These are phyloP conservation scores for Tinea semifulvella DNA, from an alignment of 2,888 invertebrate species.

Conservation along the genomic window DNA sequence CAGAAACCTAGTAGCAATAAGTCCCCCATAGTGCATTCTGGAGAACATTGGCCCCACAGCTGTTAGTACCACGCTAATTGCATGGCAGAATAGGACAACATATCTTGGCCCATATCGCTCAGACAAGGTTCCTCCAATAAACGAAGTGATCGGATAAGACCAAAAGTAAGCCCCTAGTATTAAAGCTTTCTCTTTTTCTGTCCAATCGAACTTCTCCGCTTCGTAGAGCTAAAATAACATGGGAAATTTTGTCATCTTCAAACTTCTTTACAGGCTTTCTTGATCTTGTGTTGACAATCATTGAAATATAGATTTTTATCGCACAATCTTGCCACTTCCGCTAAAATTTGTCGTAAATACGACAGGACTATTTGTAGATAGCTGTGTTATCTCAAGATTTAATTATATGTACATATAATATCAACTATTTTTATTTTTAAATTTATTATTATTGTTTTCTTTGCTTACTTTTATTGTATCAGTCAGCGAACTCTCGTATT, in stretches of 20 bases:
- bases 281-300: no score
- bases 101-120: slow-evolving; percentile 71
- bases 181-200: slow-evolving; percentile 67
- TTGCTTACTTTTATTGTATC: no score
- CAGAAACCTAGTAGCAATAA: slow-evolving; percentile 66
- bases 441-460: no score
- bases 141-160: slow-evolving; percentile 72
- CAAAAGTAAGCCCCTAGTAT: slow-evolving; percentile 75
- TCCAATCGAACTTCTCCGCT: slow-evolving; percentile 61
- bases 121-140: slow-evolving; percentile 72
- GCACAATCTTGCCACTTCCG: no score
- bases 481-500: no score
- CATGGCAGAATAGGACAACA: slow-evolving; percentile 62
- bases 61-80: slow-evolving; percentile 64
- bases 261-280: background rate
- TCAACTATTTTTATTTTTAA: no score
- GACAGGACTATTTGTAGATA: no score
- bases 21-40: slow-evolving; percentile 57
- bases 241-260: background rate
- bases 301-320: no score
- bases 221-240: slow-evolving; percentile 25
- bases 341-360: no score
- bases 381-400: no score
- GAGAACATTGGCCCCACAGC: slow-evolving; percentile 69
- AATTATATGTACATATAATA: no score